Percentiles rank a stretch among this genome's conserved stretches.
phyloP scores from a whole-genome alignment of 2,113 vertebrate genomes.

The Malurus melanocephalus region DNA sequence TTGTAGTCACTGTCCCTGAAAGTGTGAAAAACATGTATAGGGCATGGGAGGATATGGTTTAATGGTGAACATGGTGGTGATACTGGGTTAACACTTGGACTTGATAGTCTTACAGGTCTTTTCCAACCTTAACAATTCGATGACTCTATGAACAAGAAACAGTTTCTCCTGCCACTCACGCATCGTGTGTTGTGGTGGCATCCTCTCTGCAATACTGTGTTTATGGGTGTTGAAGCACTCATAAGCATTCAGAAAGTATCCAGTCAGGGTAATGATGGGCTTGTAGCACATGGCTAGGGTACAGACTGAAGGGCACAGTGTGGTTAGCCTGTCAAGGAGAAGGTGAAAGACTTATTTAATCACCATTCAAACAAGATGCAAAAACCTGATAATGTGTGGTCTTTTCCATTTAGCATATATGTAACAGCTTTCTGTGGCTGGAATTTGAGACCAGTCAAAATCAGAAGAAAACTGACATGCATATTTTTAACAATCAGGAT shows the following conservation, averaged over 20 bases:
- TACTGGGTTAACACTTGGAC: not conserved
- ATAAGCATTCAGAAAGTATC: not conserved
- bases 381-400: not conserved
- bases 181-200: not conserved
- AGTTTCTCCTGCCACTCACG: not conserved
- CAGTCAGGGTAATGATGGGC: not conserved
- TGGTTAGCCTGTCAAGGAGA: not conserved
- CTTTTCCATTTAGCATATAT: not conserved
- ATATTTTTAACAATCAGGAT: constrained; percentile 2
- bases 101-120: not conserved
- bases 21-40: accelerated
- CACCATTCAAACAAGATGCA: not conserved
- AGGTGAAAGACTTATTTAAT: not conserved
- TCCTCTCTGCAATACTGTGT: not conserved
- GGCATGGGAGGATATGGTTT: not conserved
- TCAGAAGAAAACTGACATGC: not conserved
- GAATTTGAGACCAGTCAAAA: constrained; percentile 16
- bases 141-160: too few species aligned
- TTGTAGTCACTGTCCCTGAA: not conserved
- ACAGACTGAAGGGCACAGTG: not conserved
- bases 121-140: not conserved
- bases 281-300: accelerated
- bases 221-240: not conserved
- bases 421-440: not conserved
- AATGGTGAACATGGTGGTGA: not conserved